Evolutionary conservation across 1,140 invertebrate genomes (phyloP), one percentile per base, ranked within the genome.

Genomic region (Lanistes nyassanus): DNA sequence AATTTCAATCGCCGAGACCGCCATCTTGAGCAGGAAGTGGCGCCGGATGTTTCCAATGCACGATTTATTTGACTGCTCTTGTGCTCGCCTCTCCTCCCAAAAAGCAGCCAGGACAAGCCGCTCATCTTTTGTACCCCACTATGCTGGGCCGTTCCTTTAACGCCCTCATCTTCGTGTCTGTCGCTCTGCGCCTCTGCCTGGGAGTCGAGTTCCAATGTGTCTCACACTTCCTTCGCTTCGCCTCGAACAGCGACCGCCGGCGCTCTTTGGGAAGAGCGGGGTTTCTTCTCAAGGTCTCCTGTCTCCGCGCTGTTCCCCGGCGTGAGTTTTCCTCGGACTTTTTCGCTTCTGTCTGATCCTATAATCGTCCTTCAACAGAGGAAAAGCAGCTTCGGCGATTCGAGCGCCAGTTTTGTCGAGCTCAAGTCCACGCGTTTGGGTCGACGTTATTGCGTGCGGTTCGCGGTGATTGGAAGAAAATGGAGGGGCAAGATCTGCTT

Each of bases 21-120:
- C 67, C 66, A 37, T 76, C 74, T 68, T 62, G 34, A 26, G 74
- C 64, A 76, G 66, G 74, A 68, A 70, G 67, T 37, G 29, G n/a
- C 26, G 34, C 53, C 64, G 65, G 56, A 39, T 69, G 37, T 72
- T 72, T 58, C 65, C 55, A 76, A 69, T 62, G 55, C 64, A 66
- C 74, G 64, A 76, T 76, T 76, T 76, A 76, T 76, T 76, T 67
- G 74, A 16, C 55, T 55, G 47, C 55, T 68, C 36, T 58, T 39
- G 51, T 31, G 53, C 26, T 29, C 23, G 47, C 55, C 72, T 74
- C 51, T 58, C 62, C 31, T 42, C 26, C 66, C 39, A 31, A 29
- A 26, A 70, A 39, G 53, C 47, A 55, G 42, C 68, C 68, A 31
- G 31, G 37, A 70, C 51, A 55, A 70, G 47, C 37, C 37, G 51